Evolutionary conservation across 2,888 invertebrate species (phyloP).

Genomic region (Epistrophe grossulariae): DNA sequence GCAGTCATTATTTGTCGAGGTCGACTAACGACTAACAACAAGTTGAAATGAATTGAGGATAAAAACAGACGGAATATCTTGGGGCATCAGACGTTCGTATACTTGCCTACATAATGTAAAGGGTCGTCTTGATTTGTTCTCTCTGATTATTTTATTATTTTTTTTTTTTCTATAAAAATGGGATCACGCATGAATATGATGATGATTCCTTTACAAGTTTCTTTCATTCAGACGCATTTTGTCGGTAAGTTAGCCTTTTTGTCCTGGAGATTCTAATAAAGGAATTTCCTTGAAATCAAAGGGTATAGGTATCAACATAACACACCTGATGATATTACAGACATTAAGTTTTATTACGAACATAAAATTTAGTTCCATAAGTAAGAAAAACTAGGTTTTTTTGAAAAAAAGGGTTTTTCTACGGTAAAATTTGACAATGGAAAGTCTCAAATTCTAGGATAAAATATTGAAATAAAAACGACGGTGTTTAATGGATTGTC

Average conservation of each 20-base stretch:
- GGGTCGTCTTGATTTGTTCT: conserved; percentile 45
- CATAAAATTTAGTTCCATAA: neutral
- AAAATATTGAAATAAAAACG: neutral
- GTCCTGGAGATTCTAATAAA: conserved; percentile 18
- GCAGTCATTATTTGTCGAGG: conserved; percentile 73
- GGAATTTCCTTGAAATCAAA: conserved; percentile 1
- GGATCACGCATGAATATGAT: conserved; percentile 36
- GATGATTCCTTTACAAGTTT: conserved; percentile 8
- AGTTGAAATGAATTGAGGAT: conserved; percentile 67
- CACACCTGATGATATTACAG: conserved; percentile 43
- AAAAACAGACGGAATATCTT: conserved; percentile 27
- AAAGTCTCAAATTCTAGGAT: neutral
- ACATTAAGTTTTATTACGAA: conserved; percentile 53
- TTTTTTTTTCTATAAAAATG: conserved; percentile 17
- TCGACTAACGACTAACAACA: conserved; percentile 72
- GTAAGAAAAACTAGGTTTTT: neutral
- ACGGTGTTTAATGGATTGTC: neutral
- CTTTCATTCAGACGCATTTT: neutral
- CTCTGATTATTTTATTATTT: conserved; percentile 11
- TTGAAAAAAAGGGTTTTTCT: neutral
- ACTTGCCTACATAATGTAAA: neutral
- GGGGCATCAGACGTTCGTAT: neutral
- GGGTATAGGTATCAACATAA: neutral
- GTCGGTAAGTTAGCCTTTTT: conserved; percentile 20
- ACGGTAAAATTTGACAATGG: neutral